Conservation (phyloP, 2,113 vertebrate genomes). For the Saccopteryx bilineata region DNA sequence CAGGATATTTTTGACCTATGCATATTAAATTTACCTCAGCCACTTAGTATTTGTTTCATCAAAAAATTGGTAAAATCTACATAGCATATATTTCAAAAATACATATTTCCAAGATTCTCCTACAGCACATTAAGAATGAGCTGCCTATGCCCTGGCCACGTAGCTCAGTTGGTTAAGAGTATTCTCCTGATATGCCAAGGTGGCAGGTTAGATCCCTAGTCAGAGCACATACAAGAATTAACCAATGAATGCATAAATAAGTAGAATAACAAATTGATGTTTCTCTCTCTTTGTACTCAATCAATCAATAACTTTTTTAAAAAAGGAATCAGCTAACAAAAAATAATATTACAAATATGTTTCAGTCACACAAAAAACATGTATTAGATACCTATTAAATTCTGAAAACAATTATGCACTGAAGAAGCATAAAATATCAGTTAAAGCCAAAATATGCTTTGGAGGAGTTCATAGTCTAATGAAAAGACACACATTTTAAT, state of each 20-base stretch:
- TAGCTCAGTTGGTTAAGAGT: no score
- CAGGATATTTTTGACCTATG: constrained; percentile 22
- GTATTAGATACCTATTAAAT: neutral
- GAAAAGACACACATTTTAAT: constrained; percentile 37
- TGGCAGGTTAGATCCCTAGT: no score
- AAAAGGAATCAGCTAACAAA: neutral
- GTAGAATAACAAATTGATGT: no score
- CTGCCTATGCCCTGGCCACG: neutral
- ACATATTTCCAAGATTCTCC: neutral
- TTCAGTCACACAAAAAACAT: neutral
- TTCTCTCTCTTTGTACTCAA: no score
- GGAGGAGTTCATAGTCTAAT: neutral
- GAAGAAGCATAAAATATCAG: neutral
- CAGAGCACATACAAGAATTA: no score
- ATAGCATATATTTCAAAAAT: constrained; percentile 52
- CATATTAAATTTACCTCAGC: neutral
- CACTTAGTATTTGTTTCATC: neutral
- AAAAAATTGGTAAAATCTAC: constrained; percentile 9
- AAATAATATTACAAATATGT: neutral
- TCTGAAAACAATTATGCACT: neutral
- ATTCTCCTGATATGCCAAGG: no score
- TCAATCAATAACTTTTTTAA: no score
- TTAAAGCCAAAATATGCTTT: neutral
- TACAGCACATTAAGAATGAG: neutral
- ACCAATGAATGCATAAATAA: no score